Conservation (phyloP, 2,113 vertebrate genomes). For the Atlantisia rogersi region DNA sequence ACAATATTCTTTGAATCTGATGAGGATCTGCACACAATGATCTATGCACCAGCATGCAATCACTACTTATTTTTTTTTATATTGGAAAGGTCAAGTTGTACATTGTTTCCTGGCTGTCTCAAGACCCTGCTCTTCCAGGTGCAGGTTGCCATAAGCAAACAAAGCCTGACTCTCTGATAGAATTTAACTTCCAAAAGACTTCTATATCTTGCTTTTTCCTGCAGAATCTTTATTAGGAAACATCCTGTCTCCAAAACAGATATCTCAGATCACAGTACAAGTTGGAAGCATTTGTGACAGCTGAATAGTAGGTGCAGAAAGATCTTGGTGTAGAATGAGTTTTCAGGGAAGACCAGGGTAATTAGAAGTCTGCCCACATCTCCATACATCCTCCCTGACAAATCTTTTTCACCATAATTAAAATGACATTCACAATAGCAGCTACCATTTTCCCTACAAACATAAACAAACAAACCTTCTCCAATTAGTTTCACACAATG, state of each 20-base stretch:
- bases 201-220: background rate
- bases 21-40: background rate
- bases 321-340: background rate
- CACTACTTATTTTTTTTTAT: background rate
- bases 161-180: background rate
- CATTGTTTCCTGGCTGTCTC: background rate
- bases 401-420: conserved; percentile 47
- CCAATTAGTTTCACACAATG: conserved; percentile 44
- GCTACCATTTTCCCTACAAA: background rate
- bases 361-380: background rate
- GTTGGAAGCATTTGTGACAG: background rate
- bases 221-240: background rate
- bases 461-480: conserved; percentile 44
- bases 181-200: background rate
- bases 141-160: background rate
- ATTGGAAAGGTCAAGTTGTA: background rate
- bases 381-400: background rate
- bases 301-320: background rate
- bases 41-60: background rate
- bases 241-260: background rate
- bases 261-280: background rate
- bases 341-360: conserved; percentile 2
- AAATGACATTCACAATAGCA: conserved; percentile 56
- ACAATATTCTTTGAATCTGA: background rate
- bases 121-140: background rate